phyloP scores from a whole-genome alignment of 1,140 invertebrate genomes.

The Lepidostoma basale region DNA sequence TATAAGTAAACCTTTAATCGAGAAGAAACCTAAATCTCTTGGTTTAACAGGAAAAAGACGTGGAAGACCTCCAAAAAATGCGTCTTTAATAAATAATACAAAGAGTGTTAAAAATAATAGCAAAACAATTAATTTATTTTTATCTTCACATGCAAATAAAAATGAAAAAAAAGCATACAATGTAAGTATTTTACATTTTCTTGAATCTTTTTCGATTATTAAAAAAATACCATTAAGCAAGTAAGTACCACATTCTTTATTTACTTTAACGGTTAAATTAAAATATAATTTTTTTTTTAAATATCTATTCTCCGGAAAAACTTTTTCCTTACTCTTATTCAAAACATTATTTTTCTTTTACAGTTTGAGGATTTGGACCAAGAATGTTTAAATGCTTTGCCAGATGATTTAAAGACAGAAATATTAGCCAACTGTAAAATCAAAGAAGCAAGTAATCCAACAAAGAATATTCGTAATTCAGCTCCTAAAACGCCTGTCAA shows the following conservation, averaged over 20 bases:
- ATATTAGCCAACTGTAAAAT: slow-evolving; percentile 63
- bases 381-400: slow-evolving; percentile 64
- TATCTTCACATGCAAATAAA: slow-evolving; percentile 29
- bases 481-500: too few relatives aligned
- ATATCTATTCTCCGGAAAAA: too few relatives aligned
- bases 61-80: slow-evolving; percentile 53
- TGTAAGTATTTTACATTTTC: slow-evolving; percentile 24
- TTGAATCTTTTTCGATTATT: too few relatives aligned
- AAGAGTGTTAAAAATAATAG: slow-evolving; percentile 17
- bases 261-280: too few relatives aligned
- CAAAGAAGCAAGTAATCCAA: slow-evolving; percentile 37
- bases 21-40: slow-evolving; percentile 33
- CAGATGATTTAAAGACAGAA: slow-evolving; percentile 67
- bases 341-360: slow-evolving; percentile 35
- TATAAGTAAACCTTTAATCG: slow-evolving; percentile 42
- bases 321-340: too few relatives aligned
- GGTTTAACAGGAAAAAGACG: slow-evolving; percentile 48
- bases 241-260: too few relatives aligned
- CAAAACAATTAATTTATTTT: slow-evolving; percentile 7
- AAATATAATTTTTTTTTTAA: too few relatives aligned
- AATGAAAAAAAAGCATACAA: slow-evolving; percentile 6
- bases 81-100: slow-evolving; percentile 37
- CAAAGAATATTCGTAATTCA: too few relatives aligned
- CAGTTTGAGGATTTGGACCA: slow-evolving; percentile 58
- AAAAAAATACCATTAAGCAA: too few relatives aligned